These are phyloP conservation scores for Rhincodon typus DNA, from an alignment of 2,797 vertebrate genomes.

Conservation along the genomic window DNA sequence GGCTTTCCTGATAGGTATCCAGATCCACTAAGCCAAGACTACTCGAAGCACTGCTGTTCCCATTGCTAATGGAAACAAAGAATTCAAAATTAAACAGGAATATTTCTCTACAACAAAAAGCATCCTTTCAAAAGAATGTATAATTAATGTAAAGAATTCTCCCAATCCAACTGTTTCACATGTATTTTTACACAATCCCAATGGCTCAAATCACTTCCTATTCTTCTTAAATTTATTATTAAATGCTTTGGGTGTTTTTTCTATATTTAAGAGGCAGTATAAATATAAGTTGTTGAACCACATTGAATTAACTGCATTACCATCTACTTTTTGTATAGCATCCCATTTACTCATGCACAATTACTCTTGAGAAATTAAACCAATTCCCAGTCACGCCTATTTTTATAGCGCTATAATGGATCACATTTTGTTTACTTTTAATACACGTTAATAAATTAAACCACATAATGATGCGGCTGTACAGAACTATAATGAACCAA, in stretches of 20 bases:
- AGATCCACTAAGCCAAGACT: conserved; percentile 82
- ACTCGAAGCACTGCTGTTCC: conserved; percentile 87
- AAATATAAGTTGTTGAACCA: not conserved
- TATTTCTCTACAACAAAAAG: not conserved
- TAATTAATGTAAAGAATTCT: not conserved
- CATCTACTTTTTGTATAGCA: not conserved
- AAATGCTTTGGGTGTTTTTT: not conserved
- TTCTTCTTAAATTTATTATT: not conserved
- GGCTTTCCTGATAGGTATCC: conserved; percentile 80
- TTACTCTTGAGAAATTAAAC: not conserved
- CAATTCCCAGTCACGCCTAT: not conserved
- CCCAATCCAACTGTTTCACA: not conserved
- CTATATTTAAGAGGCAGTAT: not conserved
- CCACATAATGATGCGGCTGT: not conserved
- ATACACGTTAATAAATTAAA: not conserved
- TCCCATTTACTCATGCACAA: not conserved
- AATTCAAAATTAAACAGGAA: conserved; percentile 44
- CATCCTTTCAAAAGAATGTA: not conserved
- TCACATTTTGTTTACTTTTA: not conserved
- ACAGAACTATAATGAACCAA: not conserved
- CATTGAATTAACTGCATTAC: not conserved
- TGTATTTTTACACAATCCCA: not conserved
- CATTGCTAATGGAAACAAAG: conserved; percentile 70
- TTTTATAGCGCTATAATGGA: not conserved
- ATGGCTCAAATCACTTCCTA: not conserved